Base-by-base conservation (phyloP, 2,888 invertebrate species). In the Tanaodytes sp. region DNA sequence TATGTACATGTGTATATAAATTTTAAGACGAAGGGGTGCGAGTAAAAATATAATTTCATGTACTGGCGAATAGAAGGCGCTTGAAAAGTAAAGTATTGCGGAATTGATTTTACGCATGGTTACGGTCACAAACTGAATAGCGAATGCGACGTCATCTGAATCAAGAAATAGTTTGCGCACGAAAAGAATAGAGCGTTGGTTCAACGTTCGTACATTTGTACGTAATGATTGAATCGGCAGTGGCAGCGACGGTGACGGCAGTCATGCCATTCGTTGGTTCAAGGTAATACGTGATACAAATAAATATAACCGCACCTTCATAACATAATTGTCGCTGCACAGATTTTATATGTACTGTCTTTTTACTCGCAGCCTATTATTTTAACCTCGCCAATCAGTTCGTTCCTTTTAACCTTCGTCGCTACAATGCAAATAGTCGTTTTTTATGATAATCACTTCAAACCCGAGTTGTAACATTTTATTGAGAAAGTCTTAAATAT, bases 91-190 rank as follows among this genome's bases (percentile, higher is more conserved):
- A 63, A 66, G 55, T 33, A 66, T 69, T 66, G 62, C 46, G 62
- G 65, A 62, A 65, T 40, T 69, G 72, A 72, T 69, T 64, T 66
- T 66, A 69, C 72, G 71, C 62, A 67, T 72, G 71, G 71, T 75
- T 68, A 70, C 62, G 61, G 58, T 68, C 64, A 58, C 66, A 73
- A 70, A 70, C 55, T 39, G 61, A 62, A 55, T 51, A 64, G 67
- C 43, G 61, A 51, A 30, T 20, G 72, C 57, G 31, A 62, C 65
- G 65, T 66, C 48, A 62, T 51, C 61, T 49, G 59, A 65, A 71
- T 66, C 64, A 58, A 70, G 71, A 72, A 74, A 72, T 48, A 59
- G 63, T 48, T 63, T 18, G 19, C 59, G 54, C 30, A 46, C 37
- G 39, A 57, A 62, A 66, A 63, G 63, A 66, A 66, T 59, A 55